Percentiles rank a stretch among this genome's conserved stretches.
phyloP scores from a whole-genome alignment of 2,888 invertebrate species.

The Idaea dimidiata region DNA sequence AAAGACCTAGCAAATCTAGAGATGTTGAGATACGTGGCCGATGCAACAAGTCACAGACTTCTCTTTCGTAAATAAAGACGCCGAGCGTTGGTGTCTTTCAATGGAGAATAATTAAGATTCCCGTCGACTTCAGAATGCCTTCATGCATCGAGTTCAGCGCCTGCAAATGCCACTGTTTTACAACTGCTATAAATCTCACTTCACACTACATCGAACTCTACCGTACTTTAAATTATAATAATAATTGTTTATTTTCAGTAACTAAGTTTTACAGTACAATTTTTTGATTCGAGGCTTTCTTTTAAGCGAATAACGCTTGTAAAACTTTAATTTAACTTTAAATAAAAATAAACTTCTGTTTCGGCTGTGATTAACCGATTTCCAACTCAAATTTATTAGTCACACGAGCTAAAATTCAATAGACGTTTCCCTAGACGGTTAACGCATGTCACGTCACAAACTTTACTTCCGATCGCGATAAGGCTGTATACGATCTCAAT shows the following conservation, averaged over 20 bases:
- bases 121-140: slow-evolving; percentile 51
- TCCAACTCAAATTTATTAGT: slow-evolving; percentile 44
- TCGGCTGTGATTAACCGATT: slow-evolving; percentile 37
- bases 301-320: too few relatives aligned
- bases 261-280: too few relatives aligned
- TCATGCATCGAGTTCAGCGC: slow-evolving; percentile 51
- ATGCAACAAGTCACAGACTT: slow-evolving; percentile 58
- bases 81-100: slow-evolving; percentile 60
- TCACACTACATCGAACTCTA: slow-evolving; percentile 52
- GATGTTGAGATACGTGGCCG: slow-evolving; percentile 23
- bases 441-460: slow-evolving; percentile 63
- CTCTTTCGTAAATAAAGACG: slow-evolving; percentile 65
- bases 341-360: slow-evolving; percentile 52
- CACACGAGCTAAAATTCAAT: slow-evolving; percentile 50
- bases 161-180: slow-evolving; percentile 60
- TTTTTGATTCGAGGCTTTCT: too few relatives aligned
- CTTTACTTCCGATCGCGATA: slow-evolving; percentile 43
- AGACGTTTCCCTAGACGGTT: slow-evolving; percentile 44
- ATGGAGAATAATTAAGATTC: slow-evolving; percentile 77
- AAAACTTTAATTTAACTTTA: too few relatives aligned
- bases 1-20: slow-evolving; percentile 49
- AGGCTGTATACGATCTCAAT: slow-evolving; percentile 42
- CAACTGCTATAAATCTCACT: slow-evolving; percentile 64
- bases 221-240: slow-evolving; percentile 60
- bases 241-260: too few relatives aligned